Evolutionary conservation across 2,797 vertebrate species (phyloP).

Genomic region (Platyrinchus mystaceus): DNA sequence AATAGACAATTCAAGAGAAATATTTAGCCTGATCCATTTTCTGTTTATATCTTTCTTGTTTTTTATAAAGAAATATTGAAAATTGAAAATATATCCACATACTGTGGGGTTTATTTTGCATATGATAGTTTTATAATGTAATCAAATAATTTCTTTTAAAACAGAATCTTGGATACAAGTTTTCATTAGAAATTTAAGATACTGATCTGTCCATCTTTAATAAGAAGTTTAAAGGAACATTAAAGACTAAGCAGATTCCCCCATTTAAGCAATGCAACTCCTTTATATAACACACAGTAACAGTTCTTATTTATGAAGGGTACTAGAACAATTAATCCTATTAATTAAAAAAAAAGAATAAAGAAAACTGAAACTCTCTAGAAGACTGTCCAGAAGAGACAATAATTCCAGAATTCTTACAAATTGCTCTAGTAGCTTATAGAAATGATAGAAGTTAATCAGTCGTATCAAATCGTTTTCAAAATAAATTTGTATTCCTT

Average conservation of each 20-base stretch:
- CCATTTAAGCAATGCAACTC: background rate
- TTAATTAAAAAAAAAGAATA: too few species aligned
- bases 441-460: background rate
- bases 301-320: background rate
- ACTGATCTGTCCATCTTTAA: background rate
- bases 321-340: background rate
- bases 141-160: background rate
- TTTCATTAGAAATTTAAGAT: background rate
- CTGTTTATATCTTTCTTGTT: background rate
- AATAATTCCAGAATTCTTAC: background rate
- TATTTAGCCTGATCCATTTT: background rate
- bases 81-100: background rate
- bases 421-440: background rate
- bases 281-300: background rate
- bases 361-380: background rate
- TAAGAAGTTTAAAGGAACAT: background rate
- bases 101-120: background rate
- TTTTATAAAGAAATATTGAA: background rate
- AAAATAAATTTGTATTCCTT: background rate
- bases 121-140: background rate
- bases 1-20: background rate
- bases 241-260: background rate
- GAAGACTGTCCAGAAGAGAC: background rate
- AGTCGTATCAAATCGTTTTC: background rate
- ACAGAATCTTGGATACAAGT: background rate